These are phyloP conservation scores for Danionella dracula DNA, from an alignment of 2,797 vertebrate genomes.

Conservation along the genomic window DNA sequence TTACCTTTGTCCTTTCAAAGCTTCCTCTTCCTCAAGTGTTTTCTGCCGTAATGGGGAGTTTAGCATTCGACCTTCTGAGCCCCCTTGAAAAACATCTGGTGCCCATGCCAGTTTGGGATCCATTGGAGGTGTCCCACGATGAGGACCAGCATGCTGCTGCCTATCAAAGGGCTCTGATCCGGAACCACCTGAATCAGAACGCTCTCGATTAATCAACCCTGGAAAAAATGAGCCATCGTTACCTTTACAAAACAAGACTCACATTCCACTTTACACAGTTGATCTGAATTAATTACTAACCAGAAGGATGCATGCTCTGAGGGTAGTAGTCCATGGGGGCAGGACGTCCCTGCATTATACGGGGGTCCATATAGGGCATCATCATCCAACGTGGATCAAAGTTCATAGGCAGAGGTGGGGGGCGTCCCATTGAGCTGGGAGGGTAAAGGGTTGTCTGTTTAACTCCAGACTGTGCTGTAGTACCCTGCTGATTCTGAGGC, in stretches of 20 bases:
- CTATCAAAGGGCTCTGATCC: conserved; percentile 85
- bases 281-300: conserved; percentile 52
- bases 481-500: conserved; percentile 63
- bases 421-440: conserved; percentile 77
- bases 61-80: conserved; percentile 69
- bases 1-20: conserved; percentile 78
- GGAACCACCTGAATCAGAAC: conserved; percentile 88
- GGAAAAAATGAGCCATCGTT: neutral
- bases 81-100: conserved; percentile 76
- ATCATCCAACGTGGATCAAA: conserved; percentile 96
- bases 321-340: conserved; percentile 85
- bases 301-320: conserved; percentile 82
- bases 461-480: conserved; percentile 63
- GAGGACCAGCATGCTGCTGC: conserved; percentile 70
- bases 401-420: conserved; percentile 83
- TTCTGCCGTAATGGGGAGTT: conserved; percentile 79
- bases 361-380: conserved; percentile 89
- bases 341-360: conserved; percentile 86
- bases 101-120: conserved; percentile 88
- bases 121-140: conserved; percentile 84
- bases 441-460: conserved; percentile 77
- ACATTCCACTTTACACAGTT: neutral
- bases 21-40: conserved; percentile 78
- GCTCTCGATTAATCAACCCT: conserved; percentile 85
- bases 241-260: neutral